Evolutionary conservation across 2,797 vertebrate species (phyloP), one percentile per base, ranked within the genome.

Genomic region (Falco novaeseelandiae): DNA sequence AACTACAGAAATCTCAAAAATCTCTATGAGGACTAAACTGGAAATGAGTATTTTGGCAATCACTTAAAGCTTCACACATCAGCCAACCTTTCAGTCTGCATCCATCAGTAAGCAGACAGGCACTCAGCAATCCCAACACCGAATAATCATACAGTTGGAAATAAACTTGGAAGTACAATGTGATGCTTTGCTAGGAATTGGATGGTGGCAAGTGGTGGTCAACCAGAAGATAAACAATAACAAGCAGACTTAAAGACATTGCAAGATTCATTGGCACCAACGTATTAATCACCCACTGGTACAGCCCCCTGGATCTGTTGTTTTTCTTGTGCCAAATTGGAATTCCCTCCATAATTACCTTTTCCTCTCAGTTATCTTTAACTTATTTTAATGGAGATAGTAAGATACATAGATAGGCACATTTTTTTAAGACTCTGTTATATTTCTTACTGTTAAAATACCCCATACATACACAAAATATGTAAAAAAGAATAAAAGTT

Each of bases 161-260:
- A 86, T 73, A 90, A 92, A 2, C 55, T 48, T 66, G 48, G 27
- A 48, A 88, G 14, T 30, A 40, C 1, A 0, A 67, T 49, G 42
- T 11, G 67, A 42, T 86, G 77, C n/a, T 88, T 81, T 65, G 46
- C 40, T 92, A 84, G 55, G 67, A 87, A 82, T 29, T 91, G 77
- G 66, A 72, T 92, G 36, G 48, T 86, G 73, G 87, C 70, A 94
- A 93, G 94, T 84, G 23, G 72, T 59, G 79, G 88, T 93, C 69
- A 92, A 82, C 66, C 66, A 89, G 49, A 94, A 90, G 58, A 92
- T 72, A 90, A 94, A 92, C 72, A 92, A 71, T 72, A 93, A 74
- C 66, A 82, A 93, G 70, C 66, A 71, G 62, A 58, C 32, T 92
- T 92, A 96, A 93, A 76, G 66, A 84, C 55, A 46, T 32, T 72